A percentile compares a stretch with the other conserved stretches of the same genome.
Evolutionary conservation across 2,888 invertebrate genomes (phyloP).

Genomic region (Azorinus chamasolen): DNA sequence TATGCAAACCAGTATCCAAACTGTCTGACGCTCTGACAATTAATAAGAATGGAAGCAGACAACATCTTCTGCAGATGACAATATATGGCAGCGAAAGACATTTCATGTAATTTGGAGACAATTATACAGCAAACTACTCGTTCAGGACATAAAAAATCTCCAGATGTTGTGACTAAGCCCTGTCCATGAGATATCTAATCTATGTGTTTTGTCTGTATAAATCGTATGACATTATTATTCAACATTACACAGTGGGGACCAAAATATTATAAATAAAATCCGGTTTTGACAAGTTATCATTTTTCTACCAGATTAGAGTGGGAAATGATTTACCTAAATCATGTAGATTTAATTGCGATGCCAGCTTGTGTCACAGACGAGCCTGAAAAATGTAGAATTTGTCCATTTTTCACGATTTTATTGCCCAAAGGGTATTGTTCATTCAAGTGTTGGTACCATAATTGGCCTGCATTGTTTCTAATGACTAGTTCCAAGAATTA

Average conservation of each 20-base stretch:
- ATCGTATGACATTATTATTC: slow-evolving; percentile 17
- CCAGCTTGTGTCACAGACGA: slow-evolving; percentile 39
- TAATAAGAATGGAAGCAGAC: too few relatives aligned
- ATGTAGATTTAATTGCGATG: slow-evolving; percentile 63
- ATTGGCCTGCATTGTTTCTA: too few relatives aligned
- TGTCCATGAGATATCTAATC: slow-evolving; percentile 4
- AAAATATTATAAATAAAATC: slow-evolving; percentile 45
- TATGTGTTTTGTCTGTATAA: slow-evolving; percentile 11
- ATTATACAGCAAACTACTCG: too few relatives aligned
- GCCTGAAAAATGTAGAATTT: slow-evolving; percentile 22
- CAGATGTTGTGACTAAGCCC: slow-evolving; percentile 10
- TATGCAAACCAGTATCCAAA: too few relatives aligned
- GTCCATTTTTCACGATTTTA: slow-evolving; percentile 6
- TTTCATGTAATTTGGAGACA: too few relatives aligned
- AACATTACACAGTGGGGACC: slow-evolving; percentile 15
- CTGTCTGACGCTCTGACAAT: too few relatives aligned
- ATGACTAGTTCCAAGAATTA: too few relatives aligned
- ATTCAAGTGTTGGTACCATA: too few relatives aligned
- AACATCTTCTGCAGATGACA: too few relatives aligned
- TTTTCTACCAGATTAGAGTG: slow-evolving; percentile 25
- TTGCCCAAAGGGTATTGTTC: slow-evolving; percentile 4
- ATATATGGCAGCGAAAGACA: too few relatives aligned
- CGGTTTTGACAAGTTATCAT: slow-evolving; percentile 51
- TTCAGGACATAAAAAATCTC: too few relatives aligned
- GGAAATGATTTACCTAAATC: slow-evolving; percentile 57